Evolutionary conservation across 2,113 vertebrate genomes (phyloP).

Genomic region (Pteronura brasiliensis): DNA sequence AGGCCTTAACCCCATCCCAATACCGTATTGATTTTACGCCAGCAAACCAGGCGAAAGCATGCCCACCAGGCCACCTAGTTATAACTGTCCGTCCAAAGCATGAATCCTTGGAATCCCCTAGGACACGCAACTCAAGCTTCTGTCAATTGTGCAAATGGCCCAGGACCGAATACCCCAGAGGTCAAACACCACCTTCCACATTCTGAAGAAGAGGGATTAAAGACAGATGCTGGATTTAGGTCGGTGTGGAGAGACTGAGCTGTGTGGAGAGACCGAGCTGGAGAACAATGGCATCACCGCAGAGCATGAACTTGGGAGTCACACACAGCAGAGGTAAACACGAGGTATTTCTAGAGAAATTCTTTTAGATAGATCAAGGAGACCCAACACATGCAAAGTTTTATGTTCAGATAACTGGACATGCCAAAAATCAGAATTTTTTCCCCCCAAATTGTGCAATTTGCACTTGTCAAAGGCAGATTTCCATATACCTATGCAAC

Average conservation of each 20-base stretch:
- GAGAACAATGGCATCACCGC: slow-evolving; percentile 45
- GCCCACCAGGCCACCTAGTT: background rate
- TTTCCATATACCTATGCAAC: background rate
- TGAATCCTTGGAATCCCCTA: background rate
- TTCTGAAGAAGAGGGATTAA: background rate
- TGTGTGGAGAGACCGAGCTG: background rate
- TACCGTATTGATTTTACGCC: background rate
- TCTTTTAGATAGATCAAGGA: background rate
- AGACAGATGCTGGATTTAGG: background rate
- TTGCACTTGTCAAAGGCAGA: background rate
- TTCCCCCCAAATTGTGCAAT: background rate
- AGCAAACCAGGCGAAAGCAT: background rate
- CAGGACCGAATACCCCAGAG: background rate
- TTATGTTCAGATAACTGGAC: background rate
- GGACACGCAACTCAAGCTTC: background rate
- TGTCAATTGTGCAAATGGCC: background rate
- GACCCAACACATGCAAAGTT: background rate
- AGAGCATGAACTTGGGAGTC: background rate
- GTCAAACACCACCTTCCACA: background rate
- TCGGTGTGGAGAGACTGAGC: too few species aligned
- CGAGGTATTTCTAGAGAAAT: background rate
- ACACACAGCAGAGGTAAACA: background rate
- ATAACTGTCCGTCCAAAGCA: background rate
- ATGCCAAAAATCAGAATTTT: background rate
- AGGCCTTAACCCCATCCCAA: background rate